Percentiles rank a stretch among this genome's conserved stretches.
phyloP scores from a whole-genome alignment of 1,140 invertebrate species.

The Philotrypesis tridentata region DNA sequence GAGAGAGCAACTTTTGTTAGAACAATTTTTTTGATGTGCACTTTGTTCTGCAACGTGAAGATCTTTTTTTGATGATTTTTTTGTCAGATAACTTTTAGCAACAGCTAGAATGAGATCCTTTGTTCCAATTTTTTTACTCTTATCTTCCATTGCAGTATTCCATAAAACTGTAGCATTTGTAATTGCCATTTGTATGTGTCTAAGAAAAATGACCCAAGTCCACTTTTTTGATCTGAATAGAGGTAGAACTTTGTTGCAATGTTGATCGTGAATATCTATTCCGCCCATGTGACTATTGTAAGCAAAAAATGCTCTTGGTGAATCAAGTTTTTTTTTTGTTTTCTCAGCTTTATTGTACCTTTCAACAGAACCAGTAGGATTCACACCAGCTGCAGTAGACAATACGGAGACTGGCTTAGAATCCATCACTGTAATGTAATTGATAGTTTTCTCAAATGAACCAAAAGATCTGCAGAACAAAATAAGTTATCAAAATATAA shows the following conservation, averaged over 20 bases:
- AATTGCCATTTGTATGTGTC: too few species aligned
- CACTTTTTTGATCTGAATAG: neutral
- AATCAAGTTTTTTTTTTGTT: neutral
- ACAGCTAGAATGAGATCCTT: too few species aligned
- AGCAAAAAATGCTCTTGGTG: neutral
- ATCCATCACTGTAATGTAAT: too few species aligned
- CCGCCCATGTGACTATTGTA: slow-evolving; percentile 19
- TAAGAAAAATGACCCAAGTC: too few species aligned
- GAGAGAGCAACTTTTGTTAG: too few species aligned
- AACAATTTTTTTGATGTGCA: too few species aligned
- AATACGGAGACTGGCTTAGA: slow-evolving; percentile 32
- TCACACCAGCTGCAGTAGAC: slow-evolving; percentile 32
- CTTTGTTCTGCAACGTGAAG: too few species aligned
- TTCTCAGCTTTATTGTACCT: neutral
- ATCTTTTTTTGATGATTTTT: too few species aligned
- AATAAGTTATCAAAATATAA: slow-evolving; percentile 46
- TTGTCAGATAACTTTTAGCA: too few species aligned
- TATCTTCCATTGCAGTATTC: too few species aligned
- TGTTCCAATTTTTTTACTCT: too few species aligned
- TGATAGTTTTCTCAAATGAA: slow-evolving; percentile 32
- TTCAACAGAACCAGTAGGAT: neutral
- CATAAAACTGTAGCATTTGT: too few species aligned
- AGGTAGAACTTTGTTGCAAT: slow-evolving; percentile 12
- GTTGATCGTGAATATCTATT: slow-evolving; percentile 4
- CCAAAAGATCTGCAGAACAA: slow-evolving; percentile 31